Conservation (phyloP, 2,888 invertebrate genomes). For the Abrostola tripartita region DNA sequence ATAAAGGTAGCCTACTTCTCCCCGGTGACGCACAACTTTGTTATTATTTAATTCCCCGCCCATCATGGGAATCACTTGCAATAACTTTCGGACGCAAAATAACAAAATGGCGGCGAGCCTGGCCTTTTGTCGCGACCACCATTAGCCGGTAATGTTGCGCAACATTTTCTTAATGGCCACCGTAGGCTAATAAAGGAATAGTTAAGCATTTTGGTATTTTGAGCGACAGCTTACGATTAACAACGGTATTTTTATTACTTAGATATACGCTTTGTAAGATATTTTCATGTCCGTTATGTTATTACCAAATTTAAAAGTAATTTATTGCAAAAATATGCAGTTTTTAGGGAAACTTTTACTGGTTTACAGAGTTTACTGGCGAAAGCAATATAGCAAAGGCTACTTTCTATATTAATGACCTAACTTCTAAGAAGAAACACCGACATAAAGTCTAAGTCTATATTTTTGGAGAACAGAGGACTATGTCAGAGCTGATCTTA, state of each 20-base stretch:
- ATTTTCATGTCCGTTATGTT: too few relatives aligned
- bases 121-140: constrained; percentile 26
- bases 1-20: background rate
- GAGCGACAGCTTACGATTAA: background rate
- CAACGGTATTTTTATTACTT: background rate
- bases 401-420: too few relatives aligned
- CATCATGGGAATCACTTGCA: constrained; percentile 24
- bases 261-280: background rate
- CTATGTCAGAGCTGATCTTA: too few relatives aligned
- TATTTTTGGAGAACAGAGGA: too few relatives aligned
- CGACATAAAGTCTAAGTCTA: too few relatives aligned
- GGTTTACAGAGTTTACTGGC: too few relatives aligned
- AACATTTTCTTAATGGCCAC: constrained; percentile 38
- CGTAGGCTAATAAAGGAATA: constrained; percentile 37
- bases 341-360: too few relatives aligned
- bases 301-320: too few relatives aligned
- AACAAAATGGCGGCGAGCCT: constrained; percentile 34
- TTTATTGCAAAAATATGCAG: too few relatives aligned
- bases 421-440: too few relatives aligned
- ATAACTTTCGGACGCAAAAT: constrained; percentile 35
- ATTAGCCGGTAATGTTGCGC: constrained; percentile 35
- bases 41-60: constrained; percentile 16
- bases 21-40: background rate
- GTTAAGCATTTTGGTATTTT: constrained; percentile 14
- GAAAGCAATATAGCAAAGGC: too few relatives aligned